phyloP scores from a whole-genome alignment of 2,797 vertebrate species.

The Serranus cabrilla region DNA sequence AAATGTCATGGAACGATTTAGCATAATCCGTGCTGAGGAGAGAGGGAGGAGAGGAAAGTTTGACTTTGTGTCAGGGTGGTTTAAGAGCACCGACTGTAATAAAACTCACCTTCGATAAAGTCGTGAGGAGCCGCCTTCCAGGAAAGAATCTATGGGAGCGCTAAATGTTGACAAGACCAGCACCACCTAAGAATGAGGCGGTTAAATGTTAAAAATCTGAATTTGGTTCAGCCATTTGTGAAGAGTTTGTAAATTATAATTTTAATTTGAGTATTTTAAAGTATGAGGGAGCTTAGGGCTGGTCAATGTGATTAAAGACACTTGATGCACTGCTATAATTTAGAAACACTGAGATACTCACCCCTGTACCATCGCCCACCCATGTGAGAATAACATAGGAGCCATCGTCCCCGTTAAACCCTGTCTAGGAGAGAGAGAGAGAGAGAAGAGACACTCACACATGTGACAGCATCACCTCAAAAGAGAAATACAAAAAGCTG shows the following conservation, averaged over 20 bases:
- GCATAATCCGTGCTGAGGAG: slow-evolving; percentile 85
- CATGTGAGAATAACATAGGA: slow-evolving; percentile 88
- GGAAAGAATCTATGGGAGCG: slow-evolving; percentile 75
- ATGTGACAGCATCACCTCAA: slow-evolving; percentile 1
- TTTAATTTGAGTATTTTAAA: neutral
- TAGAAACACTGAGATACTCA: slow-evolving; percentile 81
- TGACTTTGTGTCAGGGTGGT: neutral
- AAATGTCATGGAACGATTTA: slow-evolving; percentile 88
- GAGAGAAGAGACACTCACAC: slow-evolving; percentile 31
- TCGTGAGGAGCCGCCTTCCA: slow-evolving; percentile 81
- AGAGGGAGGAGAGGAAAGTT: slow-evolving; percentile 7
- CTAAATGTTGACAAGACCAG: slow-evolving; percentile 87
- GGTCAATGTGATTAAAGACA: no score
- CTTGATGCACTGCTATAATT: no score
- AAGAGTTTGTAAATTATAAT: neutral
- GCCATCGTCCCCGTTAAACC: slow-evolving; percentile 88
- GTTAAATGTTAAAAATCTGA: neutral
- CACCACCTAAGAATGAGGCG: slow-evolving; percentile 76
- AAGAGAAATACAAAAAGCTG: neutral
- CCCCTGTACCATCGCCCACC: slow-evolving; percentile 88
- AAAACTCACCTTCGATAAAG: slow-evolving; percentile 86
- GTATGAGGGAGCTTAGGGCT: no score
- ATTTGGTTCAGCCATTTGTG: neutral
- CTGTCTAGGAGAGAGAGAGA: slow-evolving; percentile 72
- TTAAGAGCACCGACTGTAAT: no score